Base-by-base conservation (phyloP, 1,140 invertebrate species). In the Pissodes strobi region DNA sequence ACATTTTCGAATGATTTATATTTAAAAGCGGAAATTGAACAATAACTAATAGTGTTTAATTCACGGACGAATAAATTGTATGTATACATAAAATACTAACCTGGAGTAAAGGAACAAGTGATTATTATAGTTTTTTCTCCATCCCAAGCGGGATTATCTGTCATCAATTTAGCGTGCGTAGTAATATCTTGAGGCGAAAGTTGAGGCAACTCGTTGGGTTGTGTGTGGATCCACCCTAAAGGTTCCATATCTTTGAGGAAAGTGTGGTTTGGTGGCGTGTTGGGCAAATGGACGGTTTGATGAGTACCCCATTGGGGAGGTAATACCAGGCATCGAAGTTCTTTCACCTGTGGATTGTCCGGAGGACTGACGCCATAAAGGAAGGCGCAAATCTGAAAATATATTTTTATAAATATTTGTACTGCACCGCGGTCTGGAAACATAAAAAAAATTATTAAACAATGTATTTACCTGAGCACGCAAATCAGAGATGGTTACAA, bases 301-400 rank as follows among this genome's bases (percentile, higher is more conserved):
- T 99, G 97, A 10, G 97, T 99, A 64, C 97, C 97, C 94, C 95
- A 99, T 78, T 99, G 97, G 12, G 97, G 97, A 17, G 95, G 89
- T 84, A 99, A 89, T 2, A 99, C 96, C 70, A 98, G 94, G 79
- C 97, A 99, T 6, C 95, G 85, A 45, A 99, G 97, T 82, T 99
- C 97, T 80, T 99, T 98, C 10, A 99, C 97, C 82, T 98, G 95
- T 0, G 96, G 96, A 82, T 99, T 99, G 82, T 99, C 97, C 0
- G 94, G 87, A 21, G 97, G 97, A 77, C 94, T 97, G 0, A 95
- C 88, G 21, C 97, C 97, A 79, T 99, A 99, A 39, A 99, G 78
- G 78, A 97, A 98, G 2, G 95, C 97, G 57, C 93, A 89, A 79
- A 99, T 99, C 86, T 89, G 74, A 15, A 27, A 27, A 52, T 62